Percentiles rank a stretch among this genome's conserved stretches.
Conservation (phyloP, 1,140 invertebrate species). For the Probaryconus sp. region DNA sequence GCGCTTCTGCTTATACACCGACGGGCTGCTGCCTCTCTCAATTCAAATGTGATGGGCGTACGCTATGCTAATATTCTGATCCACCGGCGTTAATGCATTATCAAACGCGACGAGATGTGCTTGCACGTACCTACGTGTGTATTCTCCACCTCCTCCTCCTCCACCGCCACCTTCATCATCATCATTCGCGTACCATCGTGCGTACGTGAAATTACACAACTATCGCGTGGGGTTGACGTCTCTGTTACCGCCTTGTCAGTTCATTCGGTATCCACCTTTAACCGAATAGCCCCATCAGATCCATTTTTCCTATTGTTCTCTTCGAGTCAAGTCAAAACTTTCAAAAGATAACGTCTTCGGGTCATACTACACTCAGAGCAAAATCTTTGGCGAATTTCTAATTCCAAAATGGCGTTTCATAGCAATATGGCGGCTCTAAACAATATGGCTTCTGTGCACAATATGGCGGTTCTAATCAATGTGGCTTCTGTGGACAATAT, state of each 20-base stretch:
- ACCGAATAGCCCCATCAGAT: too few relatives aligned
- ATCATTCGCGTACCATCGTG: constrained; percentile 29
- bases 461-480: too few relatives aligned
- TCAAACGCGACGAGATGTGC: constrained; percentile 67
- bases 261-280: too few relatives aligned
- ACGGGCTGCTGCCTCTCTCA: constrained; percentile 74
- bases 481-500: too few relatives aligned
- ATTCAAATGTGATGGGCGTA: constrained; percentile 79
- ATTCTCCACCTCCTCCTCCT: constrained; percentile 43
- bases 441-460: too few relatives aligned
- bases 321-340: too few relatives aligned
- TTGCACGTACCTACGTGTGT: constrained; percentile 49
- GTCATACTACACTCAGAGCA: too few relatives aligned
- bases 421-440: too few relatives aligned
- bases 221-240: constrained; percentile 57
- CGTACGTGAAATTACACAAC: constrained; percentile 52
- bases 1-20: constrained; percentile 74
- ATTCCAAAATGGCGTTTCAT: too few relatives aligned
- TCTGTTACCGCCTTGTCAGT: constrained; percentile 55
- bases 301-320: too few relatives aligned
- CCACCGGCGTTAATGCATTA: constrained; percentile 74
- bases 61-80: constrained; percentile 77
- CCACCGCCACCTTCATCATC: constrained; percentile 10
- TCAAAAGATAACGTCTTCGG: too few relatives aligned
- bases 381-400: too few relatives aligned